Base-by-base conservation (phyloP, 2,797 vertebrate genomes). In the Cryptoprocta ferox region DNA sequence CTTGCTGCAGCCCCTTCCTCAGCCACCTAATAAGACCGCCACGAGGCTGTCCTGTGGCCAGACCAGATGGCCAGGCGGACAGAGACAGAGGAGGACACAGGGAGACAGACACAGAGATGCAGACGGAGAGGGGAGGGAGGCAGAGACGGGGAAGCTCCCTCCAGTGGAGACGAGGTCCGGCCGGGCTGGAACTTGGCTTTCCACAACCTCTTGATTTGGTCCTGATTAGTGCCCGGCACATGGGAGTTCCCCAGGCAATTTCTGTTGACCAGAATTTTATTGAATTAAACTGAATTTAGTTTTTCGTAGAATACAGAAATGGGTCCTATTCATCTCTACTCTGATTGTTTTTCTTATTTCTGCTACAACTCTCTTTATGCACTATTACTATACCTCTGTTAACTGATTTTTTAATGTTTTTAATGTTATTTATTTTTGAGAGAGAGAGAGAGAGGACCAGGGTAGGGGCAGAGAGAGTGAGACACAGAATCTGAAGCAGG, bases 81-180 rank as follows among this genome's bases (percentile, higher is more conserved):
- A 32, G 39, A n/a, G 1, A 45, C 28, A 42, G 59, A 32, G 5
- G 11, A 0, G 7, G n/a, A 11, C 26, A 70, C 32, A n/a, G 28
- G 32, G 26, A 83, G 28, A 19, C 0, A 65, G 63, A 66, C 0
- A 8, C 1, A 48, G 30, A 61, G 42, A 26, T 10, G 10, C 53
- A 53, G 53, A 7, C 6, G 18, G 61, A 14, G 14, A 12, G 13
- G 10, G 63, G 9, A 83, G 16, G 37, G 39, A 50, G 4, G 24
- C 21, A 32, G 37, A 81, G 14, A 9, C 3, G 12, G 21, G 5
- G 32, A 70, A 70, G n/a, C 35, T 16, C 32, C 37, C 3, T 24
- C 28, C 16, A 1, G 2, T 4, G 61, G n/a, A 42, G 1, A 1
- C 12, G 5, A 14, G 32, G 39, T 11, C 59, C 30, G 0, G 11